Evolutionary conservation across 2,797 vertebrate species (phyloP).

Genomic region (Microctenopoma steveboyesi): DNA sequence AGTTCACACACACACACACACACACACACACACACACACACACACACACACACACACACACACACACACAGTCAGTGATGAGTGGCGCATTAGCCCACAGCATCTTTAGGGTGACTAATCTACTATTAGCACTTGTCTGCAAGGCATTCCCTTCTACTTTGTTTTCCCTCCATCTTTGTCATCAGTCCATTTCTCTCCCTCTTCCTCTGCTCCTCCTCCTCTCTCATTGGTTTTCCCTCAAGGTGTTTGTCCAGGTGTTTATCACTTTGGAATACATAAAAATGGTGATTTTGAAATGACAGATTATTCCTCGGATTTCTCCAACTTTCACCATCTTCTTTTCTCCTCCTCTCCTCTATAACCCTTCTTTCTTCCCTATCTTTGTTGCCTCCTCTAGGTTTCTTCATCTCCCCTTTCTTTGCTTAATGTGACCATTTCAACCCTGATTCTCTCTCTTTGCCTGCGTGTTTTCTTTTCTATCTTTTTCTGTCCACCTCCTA

Average conservation of each 20-base stretch:
- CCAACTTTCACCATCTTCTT: neutral
- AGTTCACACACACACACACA: conserved; percentile 2
- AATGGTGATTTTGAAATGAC: conserved; percentile 1
- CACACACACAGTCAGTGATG: conserved; percentile 14
- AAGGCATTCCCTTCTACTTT: conserved; percentile 34
- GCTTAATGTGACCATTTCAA: neutral
- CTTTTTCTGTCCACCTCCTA: neutral
- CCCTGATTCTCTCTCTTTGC: neutral
- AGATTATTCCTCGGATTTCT: conserved; percentile 5
- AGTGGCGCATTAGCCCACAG: conserved; percentile 48
- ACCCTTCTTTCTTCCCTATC: neutral
- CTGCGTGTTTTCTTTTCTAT: neutral
- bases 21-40: neutral
- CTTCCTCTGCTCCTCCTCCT: conserved; percentile 12
- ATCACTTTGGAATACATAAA: conserved; percentile 9
- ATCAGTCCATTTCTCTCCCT: conserved; percentile 22
- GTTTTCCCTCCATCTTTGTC: conserved; percentile 16
- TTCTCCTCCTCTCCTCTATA: conserved; percentile 1
- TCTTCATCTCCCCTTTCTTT: neutral
- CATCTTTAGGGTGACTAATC: conserved; percentile 66
- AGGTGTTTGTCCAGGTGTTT: conserved; percentile 16
- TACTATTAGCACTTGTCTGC: conserved; percentile 65
- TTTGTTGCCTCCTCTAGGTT: conserved; percentile 3
- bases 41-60: conserved; percentile 11
- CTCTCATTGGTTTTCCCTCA: conserved; percentile 24